Evolutionary conservation across 2,888 invertebrate genomes (phyloP).

Genomic region (Salticus scenicus): DNA sequence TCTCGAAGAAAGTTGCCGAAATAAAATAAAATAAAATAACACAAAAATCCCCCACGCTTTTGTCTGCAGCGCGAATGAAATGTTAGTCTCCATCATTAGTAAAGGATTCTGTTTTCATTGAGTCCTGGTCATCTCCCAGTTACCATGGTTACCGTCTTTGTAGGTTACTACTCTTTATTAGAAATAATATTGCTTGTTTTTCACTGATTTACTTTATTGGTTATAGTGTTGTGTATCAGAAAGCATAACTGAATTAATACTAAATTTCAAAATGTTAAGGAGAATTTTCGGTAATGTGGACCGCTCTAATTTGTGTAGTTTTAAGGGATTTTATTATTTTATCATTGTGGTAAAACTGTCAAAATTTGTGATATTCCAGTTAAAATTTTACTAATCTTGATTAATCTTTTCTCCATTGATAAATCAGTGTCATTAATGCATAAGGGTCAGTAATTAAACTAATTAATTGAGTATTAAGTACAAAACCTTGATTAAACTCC

Average conservation of each 20-base stretch:
- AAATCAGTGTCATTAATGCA: no score
- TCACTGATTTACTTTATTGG: background rate
- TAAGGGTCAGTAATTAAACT: no score
- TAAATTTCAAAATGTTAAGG: background rate
- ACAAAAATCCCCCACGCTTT: conserved; percentile 12
- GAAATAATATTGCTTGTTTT: background rate
- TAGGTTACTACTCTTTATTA: conserved; percentile 8
- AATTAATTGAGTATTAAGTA: no score
- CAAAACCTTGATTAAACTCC: no score
- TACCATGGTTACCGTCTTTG: conserved; percentile 11
- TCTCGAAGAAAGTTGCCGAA: conserved; percentile 4
- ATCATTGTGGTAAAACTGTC: no score
- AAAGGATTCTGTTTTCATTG: conserved; percentile 39
- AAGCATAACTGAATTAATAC: background rate
- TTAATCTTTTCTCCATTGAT: no score
- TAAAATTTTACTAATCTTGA: no score
- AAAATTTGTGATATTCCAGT: no score
- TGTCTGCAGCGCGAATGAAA: conserved; percentile 38
- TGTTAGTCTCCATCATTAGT: conserved; percentile 32
- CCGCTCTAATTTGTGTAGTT: no score
- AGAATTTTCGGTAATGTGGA: no score
- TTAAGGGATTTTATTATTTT: no score
- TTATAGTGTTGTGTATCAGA: background rate
- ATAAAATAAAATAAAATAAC: background rate
- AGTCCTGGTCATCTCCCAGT: conserved; percentile 21